Percentiles rank a stretch among this genome's conserved stretches.
Evolutionary conservation across 2,888 invertebrate species (phyloP).

Genomic region (Drosophila quasianomalipes): DNA sequence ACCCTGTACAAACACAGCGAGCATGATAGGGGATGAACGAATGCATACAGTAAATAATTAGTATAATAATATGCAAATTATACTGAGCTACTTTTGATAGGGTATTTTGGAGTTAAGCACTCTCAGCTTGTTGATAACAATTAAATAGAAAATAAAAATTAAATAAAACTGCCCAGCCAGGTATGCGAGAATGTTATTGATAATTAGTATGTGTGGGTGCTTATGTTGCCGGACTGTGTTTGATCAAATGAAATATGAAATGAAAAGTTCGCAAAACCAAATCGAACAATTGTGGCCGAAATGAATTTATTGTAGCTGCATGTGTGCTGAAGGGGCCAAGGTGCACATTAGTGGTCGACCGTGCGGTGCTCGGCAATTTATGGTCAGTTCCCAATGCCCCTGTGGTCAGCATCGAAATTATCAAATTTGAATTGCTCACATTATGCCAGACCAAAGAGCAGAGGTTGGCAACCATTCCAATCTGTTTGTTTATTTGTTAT

Average conservation of each 20-base stretch:
- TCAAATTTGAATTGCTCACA: constrained; percentile 5
- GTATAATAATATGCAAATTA: background rate
- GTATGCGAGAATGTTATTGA: background rate
- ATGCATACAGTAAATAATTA: no score
- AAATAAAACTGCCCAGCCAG: constrained; percentile 2
- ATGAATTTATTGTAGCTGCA: constrained; percentile 40
- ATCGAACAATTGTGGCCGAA: constrained; percentile 19
- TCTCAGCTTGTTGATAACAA: background rate
- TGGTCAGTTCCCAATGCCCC: constrained; percentile 19
- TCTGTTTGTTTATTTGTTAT: background rate
- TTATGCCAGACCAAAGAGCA: constrained; percentile 2
- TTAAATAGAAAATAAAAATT: background rate
- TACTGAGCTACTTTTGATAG: background rate
- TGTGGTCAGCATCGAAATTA: constrained; percentile 9
- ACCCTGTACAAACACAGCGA: background rate
- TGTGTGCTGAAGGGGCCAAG: constrained; percentile 1
- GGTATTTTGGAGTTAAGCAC: background rate
- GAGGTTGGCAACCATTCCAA: background rate
- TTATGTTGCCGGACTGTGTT: constrained; percentile 16
- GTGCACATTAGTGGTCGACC: background rate
- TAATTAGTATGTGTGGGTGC: constrained; percentile 24
- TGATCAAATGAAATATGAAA: constrained; percentile 39
- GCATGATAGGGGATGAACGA: background rate
- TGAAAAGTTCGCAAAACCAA: constrained; percentile 12
- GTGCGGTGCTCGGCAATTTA: constrained; percentile 34